A percentile compares a stretch with the other conserved stretches of the same genome.
phyloP scores from a whole-genome alignment of 2,113 vertebrate species.

The Vombatus ursinus region DNA sequence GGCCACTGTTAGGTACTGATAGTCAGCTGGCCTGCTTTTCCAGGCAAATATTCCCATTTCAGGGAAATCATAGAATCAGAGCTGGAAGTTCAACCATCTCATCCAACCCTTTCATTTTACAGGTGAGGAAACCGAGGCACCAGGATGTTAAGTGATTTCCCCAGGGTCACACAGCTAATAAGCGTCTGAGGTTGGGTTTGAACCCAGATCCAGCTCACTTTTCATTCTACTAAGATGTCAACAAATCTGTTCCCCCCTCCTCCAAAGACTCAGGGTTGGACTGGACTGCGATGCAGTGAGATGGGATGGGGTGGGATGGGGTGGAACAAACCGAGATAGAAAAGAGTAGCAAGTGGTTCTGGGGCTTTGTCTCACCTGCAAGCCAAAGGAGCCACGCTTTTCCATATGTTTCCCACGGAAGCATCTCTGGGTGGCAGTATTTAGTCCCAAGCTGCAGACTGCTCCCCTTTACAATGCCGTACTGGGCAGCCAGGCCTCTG shows the following conservation, averaged over 20 bases:
- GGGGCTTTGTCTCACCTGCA: not conserved
- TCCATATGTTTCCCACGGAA: not conserved
- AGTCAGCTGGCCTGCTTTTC: fast-evolving
- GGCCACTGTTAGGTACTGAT: not conserved
- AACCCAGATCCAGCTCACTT: not conserved
- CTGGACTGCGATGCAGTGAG: no score
- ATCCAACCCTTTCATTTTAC: not conserved
- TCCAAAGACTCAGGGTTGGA: not conserved
- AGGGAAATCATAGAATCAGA: not conserved
- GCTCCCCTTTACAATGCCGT: not conserved
- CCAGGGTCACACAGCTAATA: no score
- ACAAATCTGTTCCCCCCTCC: no score
- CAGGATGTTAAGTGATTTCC: no score
- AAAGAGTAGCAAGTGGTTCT: not conserved
- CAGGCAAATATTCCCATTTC: not conserved
- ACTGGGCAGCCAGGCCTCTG: no score
- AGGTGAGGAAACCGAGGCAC: not conserved
- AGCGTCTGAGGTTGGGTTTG: not conserved
- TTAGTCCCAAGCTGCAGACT: not conserved
- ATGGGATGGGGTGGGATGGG: no score
- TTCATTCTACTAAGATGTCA: no score
- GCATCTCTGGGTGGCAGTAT: not conserved
- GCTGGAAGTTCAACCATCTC: not conserved
- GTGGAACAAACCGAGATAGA: no score
- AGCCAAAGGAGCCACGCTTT: not conserved